Evolutionary conservation across 35 echinoderm and acorn worm species (phyloP).

Genomic region (Heliocidaris tuberculata): DNA sequence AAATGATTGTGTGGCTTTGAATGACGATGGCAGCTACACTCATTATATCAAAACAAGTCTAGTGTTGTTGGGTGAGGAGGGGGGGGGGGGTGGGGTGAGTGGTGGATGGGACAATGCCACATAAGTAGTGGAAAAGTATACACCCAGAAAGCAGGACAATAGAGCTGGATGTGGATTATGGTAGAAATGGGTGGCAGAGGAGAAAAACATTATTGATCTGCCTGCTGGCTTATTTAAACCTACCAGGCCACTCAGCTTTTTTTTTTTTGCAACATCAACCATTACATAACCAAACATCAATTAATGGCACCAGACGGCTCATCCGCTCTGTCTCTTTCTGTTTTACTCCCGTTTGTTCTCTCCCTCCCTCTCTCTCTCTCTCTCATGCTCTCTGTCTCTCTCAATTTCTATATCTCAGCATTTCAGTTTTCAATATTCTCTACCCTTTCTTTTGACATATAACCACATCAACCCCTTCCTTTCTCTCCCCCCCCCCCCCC

Average conservation of each 20-base stretch:
- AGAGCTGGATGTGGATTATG: neutral
- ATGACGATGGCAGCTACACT: neutral
- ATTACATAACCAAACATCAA: neutral
- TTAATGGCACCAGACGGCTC: neutral
- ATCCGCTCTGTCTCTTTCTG: neutral
- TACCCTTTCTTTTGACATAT: too few relatives aligned
- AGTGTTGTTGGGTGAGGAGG: neutral
- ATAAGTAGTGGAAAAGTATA: neutral
- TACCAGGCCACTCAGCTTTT: neutral
- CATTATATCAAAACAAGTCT: neutral
- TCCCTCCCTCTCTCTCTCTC: neutral
- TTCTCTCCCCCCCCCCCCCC: neutral
- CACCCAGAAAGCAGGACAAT: neutral
- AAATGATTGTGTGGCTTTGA: too few relatives aligned
- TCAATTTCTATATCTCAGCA: too few relatives aligned
- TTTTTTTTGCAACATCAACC: neutral
- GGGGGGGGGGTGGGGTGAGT: neutral
- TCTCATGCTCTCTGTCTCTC: neutral
- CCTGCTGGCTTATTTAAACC: neutral
- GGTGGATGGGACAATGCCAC: neutral
- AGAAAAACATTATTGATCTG: slow-evolving; percentile 13
- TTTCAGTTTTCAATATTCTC: too few relatives aligned
- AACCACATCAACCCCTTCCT: neutral
- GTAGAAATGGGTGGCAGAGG: neutral
- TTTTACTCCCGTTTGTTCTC: neutral